Percentiles rank a stretch among this genome's conserved stretches.
Conservation (phyloP, 2,888 invertebrate genomes). For the Rhagonycha fulva region DNA sequence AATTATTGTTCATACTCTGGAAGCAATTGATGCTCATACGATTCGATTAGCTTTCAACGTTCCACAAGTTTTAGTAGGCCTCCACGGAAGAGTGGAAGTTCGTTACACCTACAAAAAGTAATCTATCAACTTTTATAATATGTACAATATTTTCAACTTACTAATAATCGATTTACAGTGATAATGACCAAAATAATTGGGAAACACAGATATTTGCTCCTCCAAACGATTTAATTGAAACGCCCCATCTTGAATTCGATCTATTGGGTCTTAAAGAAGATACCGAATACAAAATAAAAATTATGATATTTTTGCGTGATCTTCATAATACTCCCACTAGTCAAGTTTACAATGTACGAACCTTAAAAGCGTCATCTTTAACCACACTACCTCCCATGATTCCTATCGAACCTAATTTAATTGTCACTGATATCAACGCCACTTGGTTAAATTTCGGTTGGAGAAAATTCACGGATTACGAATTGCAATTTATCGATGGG, state of each 20-base stretch:
- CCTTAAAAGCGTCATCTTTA: slow-evolving; percentile 60
- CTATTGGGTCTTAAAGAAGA: slow-evolving; percentile 76
- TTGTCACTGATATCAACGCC: slow-evolving; percentile 75
- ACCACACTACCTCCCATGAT: slow-evolving; percentile 64
- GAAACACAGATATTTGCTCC: slow-evolving; percentile 85
- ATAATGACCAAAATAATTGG: slow-evolving; percentile 74
- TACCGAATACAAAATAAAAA: slow-evolving; percentile 81
- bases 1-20: slow-evolving; percentile 62
- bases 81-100: slow-evolving; percentile 85
- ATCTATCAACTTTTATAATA: slow-evolving; percentile 33
- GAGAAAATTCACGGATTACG: slow-evolving; percentile 80
- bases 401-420: slow-evolving; percentile 73
- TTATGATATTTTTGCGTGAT: slow-evolving; percentile 77
- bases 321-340: slow-evolving; percentile 79
- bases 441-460: slow-evolving; percentile 79
- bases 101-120: slow-evolving; percentile 81
- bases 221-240: slow-evolving; percentile 82
- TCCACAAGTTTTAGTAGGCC: slow-evolving; percentile 79
- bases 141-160: not conserved
- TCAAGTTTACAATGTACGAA: slow-evolving; percentile 74
- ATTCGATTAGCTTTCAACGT: slow-evolving; percentile 83
- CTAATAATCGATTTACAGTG: slow-evolving; percentile 34
- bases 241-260: slow-evolving; percentile 84
- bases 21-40: slow-evolving; percentile 78
- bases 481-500: slow-evolving; percentile 84